A percentile compares a stretch with the other conserved stretches of the same genome.
Evolutionary conservation across 2,797 vertebrate species (phyloP).

Genomic region (Pseudochromis fuscus): DNA sequence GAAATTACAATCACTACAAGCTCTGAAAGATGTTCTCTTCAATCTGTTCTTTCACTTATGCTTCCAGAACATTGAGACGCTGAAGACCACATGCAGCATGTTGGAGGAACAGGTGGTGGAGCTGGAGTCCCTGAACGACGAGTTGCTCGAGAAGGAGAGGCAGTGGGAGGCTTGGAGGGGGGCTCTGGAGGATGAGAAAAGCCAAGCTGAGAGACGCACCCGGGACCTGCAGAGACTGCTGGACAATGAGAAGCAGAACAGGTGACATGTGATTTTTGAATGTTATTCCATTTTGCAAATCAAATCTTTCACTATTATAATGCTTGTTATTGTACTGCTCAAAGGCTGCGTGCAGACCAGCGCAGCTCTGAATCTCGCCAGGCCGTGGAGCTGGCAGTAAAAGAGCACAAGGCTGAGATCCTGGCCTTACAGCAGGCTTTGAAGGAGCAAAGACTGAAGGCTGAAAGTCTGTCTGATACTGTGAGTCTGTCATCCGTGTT

Average conservation of each 20-base stretch:
- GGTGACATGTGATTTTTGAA: slow-evolving; percentile 77
- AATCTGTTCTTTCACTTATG: slow-evolving; percentile 60
- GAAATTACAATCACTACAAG: slow-evolving; percentile 10
- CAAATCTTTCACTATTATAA: slow-evolving; percentile 8
- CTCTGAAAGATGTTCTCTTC: slow-evolving; percentile 31
- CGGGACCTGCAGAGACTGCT: slow-evolving; percentile 94
- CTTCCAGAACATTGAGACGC: slow-evolving; percentile 94
- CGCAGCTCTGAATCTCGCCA: slow-evolving; percentile 97
- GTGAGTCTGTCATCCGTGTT: slow-evolving; percentile 78
- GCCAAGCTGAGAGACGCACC: slow-evolving; percentile 93
- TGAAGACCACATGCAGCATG: slow-evolving; percentile 99
- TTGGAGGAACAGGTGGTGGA: slow-evolving; percentile 98
- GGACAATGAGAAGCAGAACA: slow-evolving; percentile 96
- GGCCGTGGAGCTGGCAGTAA: slow-evolving; percentile 96
- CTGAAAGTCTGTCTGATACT: slow-evolving; percentile 98
- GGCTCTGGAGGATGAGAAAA: slow-evolving; percentile 95
- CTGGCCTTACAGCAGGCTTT: slow-evolving; percentile 95
- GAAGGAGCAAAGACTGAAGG: slow-evolving; percentile 98
- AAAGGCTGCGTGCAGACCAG: slow-evolving; percentile 94
- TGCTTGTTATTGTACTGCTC: slow-evolving; percentile 18
- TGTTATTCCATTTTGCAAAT: background rate
- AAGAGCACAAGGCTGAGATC: slow-evolving; percentile 98
- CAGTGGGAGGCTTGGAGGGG: slow-evolving; percentile 96
- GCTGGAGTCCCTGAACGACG: slow-evolving; percentile 94
- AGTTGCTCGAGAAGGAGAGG: slow-evolving; percentile 94